Evolutionary conservation across 2,888 invertebrate genomes (phyloP), one percentile per base, ranked within the genome.

Genomic region (Diadegma fenestrale): DNA sequence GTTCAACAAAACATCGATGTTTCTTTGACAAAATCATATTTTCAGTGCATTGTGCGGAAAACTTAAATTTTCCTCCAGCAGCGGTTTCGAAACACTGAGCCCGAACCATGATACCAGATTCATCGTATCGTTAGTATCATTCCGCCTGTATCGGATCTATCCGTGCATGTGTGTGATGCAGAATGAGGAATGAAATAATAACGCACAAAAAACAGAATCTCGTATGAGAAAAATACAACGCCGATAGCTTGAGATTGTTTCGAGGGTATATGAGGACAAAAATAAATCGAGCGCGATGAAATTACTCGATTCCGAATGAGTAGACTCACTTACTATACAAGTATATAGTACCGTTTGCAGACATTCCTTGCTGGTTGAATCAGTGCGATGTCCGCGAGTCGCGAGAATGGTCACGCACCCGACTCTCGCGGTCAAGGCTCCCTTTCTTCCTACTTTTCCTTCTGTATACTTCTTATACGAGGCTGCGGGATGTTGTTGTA

Each of bases 301-400:
- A 76, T 75, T 51, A 63, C 75, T 72, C 33, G 63, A 61, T 79
- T 80, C 69, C 58, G 77, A 80, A 68, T 43, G 66, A 79, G 72
- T 51, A 64, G 61, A 17, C 48, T 69, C 26, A 22, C 26, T 76
- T 8, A 37, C 69, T 41, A 48, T 66, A 83, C 76, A 69, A 76
- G 77, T 80, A 85, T 80, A 85, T 51, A 76, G 86, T 79, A 86
- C 83, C 86, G 87, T 77, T 87, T 64, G 82, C 85, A 80, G 89
- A 87, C 90, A 91, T 92, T 91, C 91, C 90, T 88, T 87, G 87
- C 81, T 88, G 90, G 88, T 89, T 91, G 90, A 92, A 91, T 92
- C 91, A 90, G 91, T 89, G 87, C 82, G 84, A 80, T 85, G 89
- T 87, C 86, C 83, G 83, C 87, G 87, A 68, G 73, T 51, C 88